Evolutionary conservation across 2,888 invertebrate genomes (phyloP), one percentile per base, ranked within the genome.

Genomic region (Drosophila robusta): DNA sequence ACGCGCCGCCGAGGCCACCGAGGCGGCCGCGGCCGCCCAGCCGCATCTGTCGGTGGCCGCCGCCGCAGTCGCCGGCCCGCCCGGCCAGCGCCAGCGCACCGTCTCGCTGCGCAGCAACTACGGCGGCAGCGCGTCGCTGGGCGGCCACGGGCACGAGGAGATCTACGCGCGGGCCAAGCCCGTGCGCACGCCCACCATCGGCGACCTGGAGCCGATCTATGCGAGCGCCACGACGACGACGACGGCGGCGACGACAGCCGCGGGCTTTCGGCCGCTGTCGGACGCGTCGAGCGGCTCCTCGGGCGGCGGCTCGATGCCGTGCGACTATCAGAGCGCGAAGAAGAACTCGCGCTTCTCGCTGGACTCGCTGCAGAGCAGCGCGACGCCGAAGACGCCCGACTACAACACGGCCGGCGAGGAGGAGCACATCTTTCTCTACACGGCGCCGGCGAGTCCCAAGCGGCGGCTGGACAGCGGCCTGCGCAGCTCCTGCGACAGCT

Each of bases 291-390:
- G 90, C 34, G 34, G 34, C 34, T 90, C 91, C 2, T 89, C 90
- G 2, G 88, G 91, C 3, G 90, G 86, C 46, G 87, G 89, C 6
- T 89, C 90, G 41, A 90, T 90, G 78, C 90, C 90, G 36, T 79
- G 79, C 41, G 92, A 91, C n/a, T 91, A 91, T 58, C 90, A 90
- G 56, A 90, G 84, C 67, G 73, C 88, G 11, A 90, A 90, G 61
- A 91, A 91, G 78, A 92, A 90, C 45, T 92, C 92, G 0, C 87
- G 91, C 24, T 92, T 91, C 70, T 92, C 92, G 0, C 67, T 92
- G 68, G 92, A 92, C 62, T 92, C 92, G 2, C 73, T 92, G 62
- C 92, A 92, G 45, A 92, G 92, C 52, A 92, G 91, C 60, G 89
- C 89, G 41, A 91, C 92, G 6, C 90, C 92, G 47, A 92, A 91